Evolutionary conservation across 2,888 invertebrate genomes (phyloP).

Genomic region (Petrolisthes cinctipes): DNA sequence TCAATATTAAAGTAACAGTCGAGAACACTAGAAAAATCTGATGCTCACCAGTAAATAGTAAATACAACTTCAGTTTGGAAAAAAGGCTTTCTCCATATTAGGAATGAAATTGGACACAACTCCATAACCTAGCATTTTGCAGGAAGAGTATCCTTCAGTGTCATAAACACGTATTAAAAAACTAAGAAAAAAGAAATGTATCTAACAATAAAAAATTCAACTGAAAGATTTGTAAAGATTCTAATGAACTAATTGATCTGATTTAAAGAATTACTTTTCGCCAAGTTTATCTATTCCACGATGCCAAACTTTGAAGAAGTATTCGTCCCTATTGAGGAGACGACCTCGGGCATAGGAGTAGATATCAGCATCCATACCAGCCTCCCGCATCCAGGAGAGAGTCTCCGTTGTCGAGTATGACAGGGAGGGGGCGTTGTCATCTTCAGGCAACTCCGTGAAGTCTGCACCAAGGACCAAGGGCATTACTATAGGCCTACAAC

Average conservation of each 20-base stretch:
- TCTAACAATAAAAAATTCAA: slow-evolving; percentile 30
- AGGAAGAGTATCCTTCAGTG: slow-evolving; percentile 38
- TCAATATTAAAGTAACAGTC: slow-evolving; percentile 36
- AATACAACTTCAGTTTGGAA: slow-evolving; percentile 59
- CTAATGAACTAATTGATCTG: slow-evolving; percentile 20
- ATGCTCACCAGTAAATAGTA: slow-evolving; percentile 53
- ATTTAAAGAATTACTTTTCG: slow-evolving; percentile 42
- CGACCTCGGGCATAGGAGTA: slow-evolving; percentile 89
- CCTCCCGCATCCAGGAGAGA: slow-evolving; percentile 92
- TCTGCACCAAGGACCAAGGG: slow-evolving; percentile 55
- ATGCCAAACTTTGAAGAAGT: slow-evolving; percentile 95
- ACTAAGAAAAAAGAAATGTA: slow-evolving; percentile 37
- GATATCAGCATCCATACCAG: slow-evolving; percentile 94
- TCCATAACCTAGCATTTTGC: slow-evolving; percentile 39
- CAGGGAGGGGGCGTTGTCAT: slow-evolving; percentile 77
- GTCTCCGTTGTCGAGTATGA: slow-evolving; percentile 91
- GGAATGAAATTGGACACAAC: slow-evolving; percentile 47
- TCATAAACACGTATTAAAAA: slow-evolving; percentile 42
- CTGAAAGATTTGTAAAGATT: slow-evolving; percentile 10
- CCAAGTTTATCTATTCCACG: slow-evolving; percentile 57
- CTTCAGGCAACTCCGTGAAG: slow-evolving; percentile 76
- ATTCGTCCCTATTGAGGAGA: slow-evolving; percentile 87
- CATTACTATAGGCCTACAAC: slow-evolving; percentile 22
- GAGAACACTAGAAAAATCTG: slow-evolving; percentile 43
- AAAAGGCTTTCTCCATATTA: slow-evolving; percentile 53